Conservation (phyloP, 2,888 invertebrate species). For the Apamea epomidion region DNA sequence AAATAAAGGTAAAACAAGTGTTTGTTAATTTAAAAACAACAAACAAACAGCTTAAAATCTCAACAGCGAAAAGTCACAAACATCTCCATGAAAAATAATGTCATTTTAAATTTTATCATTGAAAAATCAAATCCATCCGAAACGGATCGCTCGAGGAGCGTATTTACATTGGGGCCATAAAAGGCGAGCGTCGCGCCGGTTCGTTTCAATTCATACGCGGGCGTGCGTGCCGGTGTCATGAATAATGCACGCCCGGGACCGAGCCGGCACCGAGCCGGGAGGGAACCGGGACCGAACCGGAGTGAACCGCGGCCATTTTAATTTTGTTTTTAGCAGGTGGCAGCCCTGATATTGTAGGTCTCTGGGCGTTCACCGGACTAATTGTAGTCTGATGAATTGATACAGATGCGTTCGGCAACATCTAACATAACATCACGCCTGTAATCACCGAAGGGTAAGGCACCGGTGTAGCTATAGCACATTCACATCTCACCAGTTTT, state of each 20-base stretch:
- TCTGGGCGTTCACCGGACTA: slow-evolving; percentile 22
- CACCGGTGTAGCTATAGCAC: not conserved
- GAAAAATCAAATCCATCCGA: slow-evolving; percentile 65
- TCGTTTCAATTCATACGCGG: slow-evolving; percentile 77
- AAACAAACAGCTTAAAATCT: not conserved
- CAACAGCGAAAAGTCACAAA: slow-evolving; percentile 10
- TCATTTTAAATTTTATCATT: slow-evolving; percentile 62
- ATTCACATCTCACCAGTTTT: not conserved
- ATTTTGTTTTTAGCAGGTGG: slow-evolving; percentile 65
- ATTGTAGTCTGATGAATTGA: slow-evolving; percentile 52
- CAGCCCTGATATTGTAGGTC: slow-evolving; percentile 44
- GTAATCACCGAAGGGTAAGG: not conserved
- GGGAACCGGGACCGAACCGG: slow-evolving; percentile 41
- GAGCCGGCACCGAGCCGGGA: slow-evolving; percentile 49
- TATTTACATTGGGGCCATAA: slow-evolving; percentile 75
- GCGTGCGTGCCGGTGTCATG: slow-evolving; percentile 73
- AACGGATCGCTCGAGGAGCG: slow-evolving; percentile 55
- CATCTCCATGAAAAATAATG: slow-evolving; percentile 49
- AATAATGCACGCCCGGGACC: slow-evolving; percentile 70
- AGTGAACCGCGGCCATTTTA: slow-evolving; percentile 61
- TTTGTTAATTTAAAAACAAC: not conserved
- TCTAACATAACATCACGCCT: not conserved
- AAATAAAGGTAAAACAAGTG: not conserved
- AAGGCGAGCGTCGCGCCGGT: slow-evolving; percentile 68
- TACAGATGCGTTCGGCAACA: slow-evolving; percentile 35